Conservation (phyloP, 2,888 invertebrate species). For the Trileptium ribeirensis region DNA sequence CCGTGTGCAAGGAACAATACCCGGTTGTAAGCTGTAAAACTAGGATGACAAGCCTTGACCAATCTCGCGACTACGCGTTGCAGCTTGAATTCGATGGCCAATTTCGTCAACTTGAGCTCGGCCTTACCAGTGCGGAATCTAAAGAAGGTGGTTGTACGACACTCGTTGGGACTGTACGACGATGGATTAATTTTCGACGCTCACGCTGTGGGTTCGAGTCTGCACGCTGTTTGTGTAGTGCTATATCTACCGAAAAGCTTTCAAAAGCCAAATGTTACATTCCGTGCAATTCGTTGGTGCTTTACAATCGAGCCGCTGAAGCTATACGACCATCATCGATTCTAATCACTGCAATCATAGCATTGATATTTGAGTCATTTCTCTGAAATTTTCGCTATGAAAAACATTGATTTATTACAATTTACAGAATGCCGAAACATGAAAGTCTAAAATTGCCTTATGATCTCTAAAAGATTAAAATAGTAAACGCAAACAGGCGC, state of each 20-base stretch:
- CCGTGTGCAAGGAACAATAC: not conserved
- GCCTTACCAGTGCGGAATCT: not conserved
- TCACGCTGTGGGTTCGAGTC: not conserved
- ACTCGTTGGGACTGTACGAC: not conserved
- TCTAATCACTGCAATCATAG: too few species aligned
- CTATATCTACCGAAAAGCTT: not conserved
- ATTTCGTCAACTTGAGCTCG: constrained; percentile 2
- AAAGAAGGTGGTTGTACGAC: not conserved
- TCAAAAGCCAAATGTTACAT: not conserved
- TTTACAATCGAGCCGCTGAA: not conserved
- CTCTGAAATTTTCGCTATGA: too few species aligned
- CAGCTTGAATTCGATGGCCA: constrained; percentile 20
- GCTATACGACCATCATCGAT: too few species aligned
- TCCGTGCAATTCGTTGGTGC: not conserved
- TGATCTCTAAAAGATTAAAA: too few species aligned
- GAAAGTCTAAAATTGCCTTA: too few species aligned
- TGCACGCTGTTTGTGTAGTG: not conserved
- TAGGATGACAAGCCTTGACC: not conserved
- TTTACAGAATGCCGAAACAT: too few species aligned
- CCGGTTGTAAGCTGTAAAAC: not conserved
- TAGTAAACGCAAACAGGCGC: too few species aligned
- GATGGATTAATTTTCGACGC: not conserved
- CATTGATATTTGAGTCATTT: too few species aligned
- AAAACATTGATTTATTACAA: too few species aligned
- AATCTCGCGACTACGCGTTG: constrained; percentile 3